Evolutionary conservation across 2,888 invertebrate genomes (phyloP).

Genomic region (Amphipyra berbera): DNA sequence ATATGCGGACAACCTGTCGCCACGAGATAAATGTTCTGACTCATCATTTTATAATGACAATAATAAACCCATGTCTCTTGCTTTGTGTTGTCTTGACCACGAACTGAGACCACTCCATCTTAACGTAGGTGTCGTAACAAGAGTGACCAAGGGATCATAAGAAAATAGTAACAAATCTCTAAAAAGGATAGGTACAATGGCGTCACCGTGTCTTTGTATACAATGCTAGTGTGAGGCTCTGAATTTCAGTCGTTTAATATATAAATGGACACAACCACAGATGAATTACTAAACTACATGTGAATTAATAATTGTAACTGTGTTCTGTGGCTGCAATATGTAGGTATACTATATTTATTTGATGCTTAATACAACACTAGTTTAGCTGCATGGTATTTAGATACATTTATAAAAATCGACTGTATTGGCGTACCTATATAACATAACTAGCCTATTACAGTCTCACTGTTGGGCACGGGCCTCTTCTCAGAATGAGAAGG

Average conservation of each 20-base stretch:
- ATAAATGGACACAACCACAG: slow-evolving; percentile 3
- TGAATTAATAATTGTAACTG: slow-evolving; percentile 10
- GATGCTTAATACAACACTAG: background rate
- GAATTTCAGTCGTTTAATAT: background rate
- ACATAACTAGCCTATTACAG: too few species aligned
- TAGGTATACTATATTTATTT: background rate
- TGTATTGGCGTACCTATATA: too few species aligned
- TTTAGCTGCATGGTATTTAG: too few species aligned
- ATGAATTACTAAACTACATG: slow-evolving; percentile 7
- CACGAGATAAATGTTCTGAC: background rate
- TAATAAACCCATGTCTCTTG: background rate
- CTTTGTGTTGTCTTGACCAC: background rate
- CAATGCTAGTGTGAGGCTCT: background rate
- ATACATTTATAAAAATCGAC: too few species aligned
- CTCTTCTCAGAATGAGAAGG: too few species aligned
- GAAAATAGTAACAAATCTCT: slow-evolving; percentile 9
- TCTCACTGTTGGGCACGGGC: too few species aligned
- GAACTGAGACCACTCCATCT: slow-evolving; percentile 14
- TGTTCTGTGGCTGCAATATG: background rate
- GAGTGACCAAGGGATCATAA: background rate
- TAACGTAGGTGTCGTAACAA: slow-evolving; percentile 20
- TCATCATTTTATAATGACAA: background rate
- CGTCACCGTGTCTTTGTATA: background rate
- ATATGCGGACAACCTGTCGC: too few species aligned
- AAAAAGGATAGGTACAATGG: background rate